Evolutionary conservation across 2,888 invertebrate species (phyloP).

Genomic region (Lasioglossum leucozonium): DNA sequence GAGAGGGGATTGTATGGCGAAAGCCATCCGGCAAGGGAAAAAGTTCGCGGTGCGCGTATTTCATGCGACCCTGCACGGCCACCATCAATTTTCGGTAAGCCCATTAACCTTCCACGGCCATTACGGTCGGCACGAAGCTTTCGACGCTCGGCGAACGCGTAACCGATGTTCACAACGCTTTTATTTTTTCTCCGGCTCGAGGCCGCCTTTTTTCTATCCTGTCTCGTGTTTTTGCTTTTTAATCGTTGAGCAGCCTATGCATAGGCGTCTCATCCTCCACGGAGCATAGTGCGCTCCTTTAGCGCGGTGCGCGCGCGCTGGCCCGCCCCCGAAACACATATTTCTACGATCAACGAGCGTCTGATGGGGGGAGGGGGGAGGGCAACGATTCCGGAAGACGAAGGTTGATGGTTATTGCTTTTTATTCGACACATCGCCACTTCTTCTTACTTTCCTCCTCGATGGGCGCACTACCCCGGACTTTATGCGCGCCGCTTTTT

Average conservation of each 20-base stretch:
- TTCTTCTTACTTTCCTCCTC: not conserved
- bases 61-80: slow-evolving; percentile 70
- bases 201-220: not conserved
- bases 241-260: slow-evolving; percentile 29
- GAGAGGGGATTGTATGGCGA: slow-evolving; percentile 14
- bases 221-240: slow-evolving; percentile 43
- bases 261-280: not conserved
- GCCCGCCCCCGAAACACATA: not conserved
- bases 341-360: not conserved
- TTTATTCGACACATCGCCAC: not conserved
- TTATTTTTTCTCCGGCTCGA: not conserved
- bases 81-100: slow-evolving; percentile 81
- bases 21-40: slow-evolving; percentile 42
- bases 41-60: slow-evolving; percentile 67
- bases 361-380: too few relatives aligned
- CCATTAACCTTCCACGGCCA: slow-evolving; percentile 77
- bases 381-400: not conserved
- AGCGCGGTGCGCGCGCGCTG: too few relatives aligned
- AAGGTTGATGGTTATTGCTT: slow-evolving; percentile 10
- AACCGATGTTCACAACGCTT: slow-evolving; percentile 63
- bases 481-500: not conserved
- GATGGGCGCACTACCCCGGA: not conserved
- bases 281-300: not conserved
- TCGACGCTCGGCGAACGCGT: slow-evolving; percentile 62
- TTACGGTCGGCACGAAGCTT: slow-evolving; percentile 63